Base-by-base conservation (phyloP, 2,797 vertebrate species). In the Sebastes wilsoni region DNA sequence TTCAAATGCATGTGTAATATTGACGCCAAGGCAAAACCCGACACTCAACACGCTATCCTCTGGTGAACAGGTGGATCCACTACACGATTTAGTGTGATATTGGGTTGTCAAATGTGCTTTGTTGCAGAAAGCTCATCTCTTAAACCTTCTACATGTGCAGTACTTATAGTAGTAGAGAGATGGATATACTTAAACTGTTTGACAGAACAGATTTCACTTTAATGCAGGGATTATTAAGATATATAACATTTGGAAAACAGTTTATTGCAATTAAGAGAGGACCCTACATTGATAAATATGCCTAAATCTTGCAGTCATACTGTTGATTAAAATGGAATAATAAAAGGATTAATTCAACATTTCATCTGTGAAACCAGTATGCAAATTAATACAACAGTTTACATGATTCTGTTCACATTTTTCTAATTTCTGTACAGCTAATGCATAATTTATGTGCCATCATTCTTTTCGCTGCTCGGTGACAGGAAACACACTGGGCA, bases 401-500 rank as follows among this genome's bases (percentile, higher is more conserved):
- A 61, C 42, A 60, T 28, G 8, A 79, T 71, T 77, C 20, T 59
- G 22, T 55, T 79, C 25, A 32, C 28, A 73, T 55, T 69, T 77
- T 77, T 42, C 23, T 71, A 78, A 87, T 84, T 88, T 83, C 76
- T 82, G 25, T 59, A 27, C 30, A 73, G 25, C 28, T 28, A 64
- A 88, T 85, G 14, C 38, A 86, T 86, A 59, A 90, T 91, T 87
- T 77, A 91, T 84, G 22, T 16, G 34, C 66, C 69, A 82, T 88
- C 67, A 81, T 81, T 87, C 74, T 38, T 86, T 56, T 74, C 66
- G 42, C 72, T 70, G 36, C 68, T 83, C 30, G 18, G 36, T 85
- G 85, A 87, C 79, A 85, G 86, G 72, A 87, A 92, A 85, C 89
- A 73, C 80, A 18, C 75, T 84, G 89, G 85, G 86, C 81, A 78